Conservation (phyloP, 2,797 vertebrate genomes). For the Pangasius larnaudii region DNA sequence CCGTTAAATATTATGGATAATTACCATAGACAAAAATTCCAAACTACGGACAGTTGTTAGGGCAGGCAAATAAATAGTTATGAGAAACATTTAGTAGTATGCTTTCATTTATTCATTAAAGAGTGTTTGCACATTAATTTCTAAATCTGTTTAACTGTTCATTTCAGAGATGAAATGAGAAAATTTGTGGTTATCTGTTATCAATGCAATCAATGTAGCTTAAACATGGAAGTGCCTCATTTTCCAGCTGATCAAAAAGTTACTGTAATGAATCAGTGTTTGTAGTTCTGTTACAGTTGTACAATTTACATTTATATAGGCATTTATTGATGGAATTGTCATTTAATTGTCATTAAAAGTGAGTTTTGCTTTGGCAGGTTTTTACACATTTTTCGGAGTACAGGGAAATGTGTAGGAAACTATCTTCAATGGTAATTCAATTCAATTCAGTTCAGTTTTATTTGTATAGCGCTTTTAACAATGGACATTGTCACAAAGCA, state of each 20-base stretch:
- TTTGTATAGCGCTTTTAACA: too few species aligned
- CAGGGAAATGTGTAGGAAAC: background rate
- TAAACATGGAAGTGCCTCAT: background rate
- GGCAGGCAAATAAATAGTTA: slow-evolving; percentile 1
- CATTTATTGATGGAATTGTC: background rate
- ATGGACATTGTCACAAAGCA: too few species aligned
- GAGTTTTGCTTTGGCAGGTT: background rate
- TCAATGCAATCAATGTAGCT: background rate
- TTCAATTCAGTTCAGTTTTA: too few species aligned
- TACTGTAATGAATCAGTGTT: background rate
- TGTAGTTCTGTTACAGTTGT: background rate
- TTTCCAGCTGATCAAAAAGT: background rate
- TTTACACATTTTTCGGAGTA: background rate
- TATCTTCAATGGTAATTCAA: background rate
- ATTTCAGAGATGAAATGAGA: background rate
- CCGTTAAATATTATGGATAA: background rate
- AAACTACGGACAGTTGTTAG: background rate
- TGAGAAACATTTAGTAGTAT: background rate
- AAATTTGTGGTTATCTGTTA: background rate
- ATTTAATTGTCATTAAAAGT: background rate
- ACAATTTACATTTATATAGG: background rate
- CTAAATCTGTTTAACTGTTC: background rate
- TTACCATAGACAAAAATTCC: background rate
- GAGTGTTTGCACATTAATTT: background rate
- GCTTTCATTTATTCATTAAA: background rate